Percentiles rank a stretch among this genome's conserved stretches.
Conservation (phyloP, 2,797 vertebrate genomes). For the Alca torda region DNA sequence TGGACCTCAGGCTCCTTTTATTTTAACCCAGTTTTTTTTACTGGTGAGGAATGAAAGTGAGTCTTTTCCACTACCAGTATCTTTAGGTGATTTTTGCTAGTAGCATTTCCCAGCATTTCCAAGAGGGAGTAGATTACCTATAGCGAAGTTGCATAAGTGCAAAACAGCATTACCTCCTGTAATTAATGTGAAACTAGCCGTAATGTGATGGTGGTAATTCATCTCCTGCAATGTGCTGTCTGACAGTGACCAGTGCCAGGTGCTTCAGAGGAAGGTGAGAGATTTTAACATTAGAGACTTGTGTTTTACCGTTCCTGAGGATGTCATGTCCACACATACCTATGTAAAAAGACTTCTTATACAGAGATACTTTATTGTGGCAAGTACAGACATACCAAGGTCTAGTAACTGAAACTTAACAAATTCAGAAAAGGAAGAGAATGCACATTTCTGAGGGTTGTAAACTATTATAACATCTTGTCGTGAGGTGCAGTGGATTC, state of each 20-base stretch:
- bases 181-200: background rate
- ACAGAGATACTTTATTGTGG: background rate
- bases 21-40: background rate
- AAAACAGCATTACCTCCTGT: background rate
- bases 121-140: background rate
- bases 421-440: background rate
- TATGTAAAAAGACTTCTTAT: background rate
- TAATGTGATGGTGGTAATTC: background rate
- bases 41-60: background rate
- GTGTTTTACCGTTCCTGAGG: background rate
- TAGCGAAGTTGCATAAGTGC: background rate
- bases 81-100: background rate
- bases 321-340: background rate
- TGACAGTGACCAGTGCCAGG: conserved; percentile 6
- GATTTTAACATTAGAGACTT: background rate
- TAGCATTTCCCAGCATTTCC: background rate
- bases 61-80: background rate
- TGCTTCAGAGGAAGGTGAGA: background rate
- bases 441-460: background rate
- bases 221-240: background rate
- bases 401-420: background rate
- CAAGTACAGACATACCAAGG: background rate
- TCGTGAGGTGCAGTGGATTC: background rate
- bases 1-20: background rate
- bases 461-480: background rate